phyloP scores from a whole-genome alignment of 2,888 invertebrate species.

The Cheilosia pagana region DNA sequence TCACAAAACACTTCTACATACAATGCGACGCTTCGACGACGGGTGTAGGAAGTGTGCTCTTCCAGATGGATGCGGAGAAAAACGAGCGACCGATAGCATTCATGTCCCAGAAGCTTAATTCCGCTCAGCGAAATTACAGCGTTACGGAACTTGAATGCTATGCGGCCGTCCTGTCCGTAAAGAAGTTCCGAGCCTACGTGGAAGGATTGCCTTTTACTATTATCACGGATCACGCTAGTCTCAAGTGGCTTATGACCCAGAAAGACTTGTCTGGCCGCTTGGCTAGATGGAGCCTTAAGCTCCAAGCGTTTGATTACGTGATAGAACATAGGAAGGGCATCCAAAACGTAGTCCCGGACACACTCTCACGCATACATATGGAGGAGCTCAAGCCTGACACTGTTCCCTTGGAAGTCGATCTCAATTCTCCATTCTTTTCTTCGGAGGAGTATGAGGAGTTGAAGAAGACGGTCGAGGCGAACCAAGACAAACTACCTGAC shows the following conservation, averaged over 20 bases:
- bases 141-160: background rate
- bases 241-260: background rate
- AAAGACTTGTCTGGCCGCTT: background rate
- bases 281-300: background rate
- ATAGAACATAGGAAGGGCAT: background rate
- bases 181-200: background rate
- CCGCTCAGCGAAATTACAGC: background rate
- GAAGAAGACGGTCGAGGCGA: background rate
- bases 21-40: background rate
- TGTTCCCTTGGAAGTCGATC: no score
- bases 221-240: background rate
- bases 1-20: background rate
- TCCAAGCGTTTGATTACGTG: background rate
- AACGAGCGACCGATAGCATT: background rate
- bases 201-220: background rate
- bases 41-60: background rate
- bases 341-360: no score
- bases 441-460: background rate
- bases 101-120: background rate
- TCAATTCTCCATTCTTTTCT: background rate
- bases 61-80: background rate
- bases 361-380: background rate
- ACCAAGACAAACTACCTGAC: background rate
- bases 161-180: background rate
- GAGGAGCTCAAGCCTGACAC: no score